Evolutionary conservation across 2,113 vertebrate species (phyloP), one percentile per base, ranked within the genome.

Genomic region (Spermophilus dauricus): DNA sequence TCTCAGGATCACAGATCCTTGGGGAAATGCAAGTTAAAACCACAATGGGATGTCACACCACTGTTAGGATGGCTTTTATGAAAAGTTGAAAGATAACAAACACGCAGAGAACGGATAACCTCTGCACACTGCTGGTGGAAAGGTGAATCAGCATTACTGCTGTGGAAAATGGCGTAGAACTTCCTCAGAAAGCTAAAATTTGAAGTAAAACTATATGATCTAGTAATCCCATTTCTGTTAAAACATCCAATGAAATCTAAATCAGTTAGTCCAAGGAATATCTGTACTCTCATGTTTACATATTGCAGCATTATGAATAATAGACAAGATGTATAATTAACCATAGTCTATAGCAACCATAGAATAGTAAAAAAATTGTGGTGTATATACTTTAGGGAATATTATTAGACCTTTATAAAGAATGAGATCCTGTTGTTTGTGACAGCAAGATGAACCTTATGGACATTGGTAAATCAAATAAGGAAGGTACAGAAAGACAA

Each of bases 81-180:
- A 81, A 63, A 63, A 11, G 24, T 28, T 28, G 24, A 63, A 63
- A 63, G 61, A 63, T 24, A 63, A 28, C 24, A 45, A 12, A 16
- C 28, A 69, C 9, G 5, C 3, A 56, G 7, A n/a, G n/a, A 14
- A 48, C 20, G 26, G 18, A 8, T 4, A 0, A 14, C 1, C 14
- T 22, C 22, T 67, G 28, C 1, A 4, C 51, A n/a, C 8, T 5
- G 28, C 48, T 90, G 14, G 6, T 20, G 1, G 17, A 45, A 42
- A n/a, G 4, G 56, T 53, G 65, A 34, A 75, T 63, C 61, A 39
- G 28, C 20, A 26, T 1, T 34, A 20, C 37, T 51, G 22, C 45
- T 45, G 13, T 32, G 8, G 8, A 51, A n/a, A 37, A 51, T 0
- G 32, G 48, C 9, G 45, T 13, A 1, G 3, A 2, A 7, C 8